Evolutionary conservation across 2,888 invertebrate species (phyloP).

Genomic region (Nebria brevicollis): DNA sequence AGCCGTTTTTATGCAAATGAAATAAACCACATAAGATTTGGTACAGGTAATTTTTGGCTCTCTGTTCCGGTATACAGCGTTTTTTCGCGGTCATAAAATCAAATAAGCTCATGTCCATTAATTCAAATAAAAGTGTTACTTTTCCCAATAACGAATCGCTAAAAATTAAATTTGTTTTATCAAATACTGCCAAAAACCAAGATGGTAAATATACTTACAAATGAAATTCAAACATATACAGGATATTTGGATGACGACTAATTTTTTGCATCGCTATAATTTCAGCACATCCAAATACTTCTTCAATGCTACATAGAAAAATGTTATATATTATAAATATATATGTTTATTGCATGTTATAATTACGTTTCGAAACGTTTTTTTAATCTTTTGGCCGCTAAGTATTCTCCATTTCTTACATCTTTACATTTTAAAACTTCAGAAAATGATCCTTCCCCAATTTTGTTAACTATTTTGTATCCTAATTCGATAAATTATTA

Average conservation of each 20-base stretch:
- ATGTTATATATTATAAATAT: constrained; percentile 22
- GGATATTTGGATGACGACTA: constrained; percentile 69
- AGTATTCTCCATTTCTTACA: constrained; percentile 65
- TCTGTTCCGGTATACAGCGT: constrained; percentile 65
- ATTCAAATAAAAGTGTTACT: constrained; percentile 71
- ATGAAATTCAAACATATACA: constrained; percentile 71
- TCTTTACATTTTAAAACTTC: constrained; percentile 75
- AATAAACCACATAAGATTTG: constrained; percentile 71
- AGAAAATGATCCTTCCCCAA: constrained; percentile 77
- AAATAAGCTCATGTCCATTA: constrained; percentile 77
- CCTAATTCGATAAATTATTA: constrained; percentile 60
- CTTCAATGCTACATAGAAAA: constrained; percentile 58
- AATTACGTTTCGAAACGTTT: constrained; percentile 68
- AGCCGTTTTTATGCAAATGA: constrained; percentile 70
- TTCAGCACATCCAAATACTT: constrained; percentile 68
- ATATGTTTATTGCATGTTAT: not conserved
- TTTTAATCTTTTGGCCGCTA: constrained; percentile 74
- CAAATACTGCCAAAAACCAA: not conserved
- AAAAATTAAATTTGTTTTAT: constrained; percentile 48
- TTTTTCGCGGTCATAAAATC: constrained; percentile 69
- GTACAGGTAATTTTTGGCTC: constrained; percentile 69
- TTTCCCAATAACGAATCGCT: constrained; percentile 70
- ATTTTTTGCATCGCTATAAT: constrained; percentile 71
- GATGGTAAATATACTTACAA: constrained; percentile 64
- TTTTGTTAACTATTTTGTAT: constrained; percentile 72